Base-by-base conservation (phyloP, 2,113 vertebrate genomes). In the Oostethus manadensis region DNA sequence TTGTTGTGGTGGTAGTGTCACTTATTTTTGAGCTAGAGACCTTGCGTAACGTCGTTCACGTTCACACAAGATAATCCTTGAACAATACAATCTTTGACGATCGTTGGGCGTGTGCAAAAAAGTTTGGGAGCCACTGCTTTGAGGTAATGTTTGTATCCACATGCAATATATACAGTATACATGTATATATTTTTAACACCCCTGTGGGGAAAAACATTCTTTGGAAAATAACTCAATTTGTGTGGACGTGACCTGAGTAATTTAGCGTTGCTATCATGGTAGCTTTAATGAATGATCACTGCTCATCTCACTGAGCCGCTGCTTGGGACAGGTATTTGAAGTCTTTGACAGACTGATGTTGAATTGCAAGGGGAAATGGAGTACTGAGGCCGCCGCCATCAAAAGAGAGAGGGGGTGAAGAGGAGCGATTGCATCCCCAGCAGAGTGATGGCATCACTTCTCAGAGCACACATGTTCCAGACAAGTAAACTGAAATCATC, bases 401-500 rank as follows among this genome's bases (percentile, higher is more conserved):
- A 77, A 68, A 76, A 64, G 62, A 15, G 22, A 51, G 67, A 53
- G 46, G 42, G 48, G 51, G 38, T 10, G 58, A 21, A 60, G 56
- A 65, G 71, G 57, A 76, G 76, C 54, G 74, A 74, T 81, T 73
- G 81, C 84, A 71, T 77, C 82, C 89, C 79, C 83, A 22, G 69
- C 66, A 83, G 84, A 87, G 76, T 81, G 69, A 80, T 78, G 81
- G 81, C 84, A 83, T 86, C 85, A 78, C 81, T 88, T 76, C 76
- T 88, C 80, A 87, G 87, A 88, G 74, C 84, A 79, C 73, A 81
- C 83, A 69, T 69, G 62, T 81, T 79, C 62, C 74, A 90, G 89
- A 89, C 88, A 88, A 90, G 88, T 87, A 88, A 89, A 88, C 86
- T 84, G 79, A 88, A 90, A 90, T 90, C 86, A 88, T 88, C 87